These are phyloP conservation scores for Limnephilus rhombicus DNA, from an alignment of 2,888 invertebrate species.

Conservation along the genomic window DNA sequence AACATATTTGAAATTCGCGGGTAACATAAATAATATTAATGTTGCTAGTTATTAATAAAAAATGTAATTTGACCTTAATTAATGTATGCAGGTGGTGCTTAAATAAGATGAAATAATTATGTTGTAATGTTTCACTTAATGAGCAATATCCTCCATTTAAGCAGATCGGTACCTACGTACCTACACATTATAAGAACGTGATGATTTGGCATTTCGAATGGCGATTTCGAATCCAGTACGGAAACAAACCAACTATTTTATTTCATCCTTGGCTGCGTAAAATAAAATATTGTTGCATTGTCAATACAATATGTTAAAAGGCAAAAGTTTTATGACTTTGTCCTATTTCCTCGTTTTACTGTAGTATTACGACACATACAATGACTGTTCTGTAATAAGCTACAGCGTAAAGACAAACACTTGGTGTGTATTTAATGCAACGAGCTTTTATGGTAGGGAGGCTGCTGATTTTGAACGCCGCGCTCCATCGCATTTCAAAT, in stretches of 20 bases:
- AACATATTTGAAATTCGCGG: too few species aligned
- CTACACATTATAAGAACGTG: not conserved
- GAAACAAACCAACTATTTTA: not conserved
- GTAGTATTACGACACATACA: not conserved
- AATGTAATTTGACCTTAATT: too few species aligned
- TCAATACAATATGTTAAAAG: not conserved
- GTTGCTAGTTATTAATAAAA: too few species aligned
- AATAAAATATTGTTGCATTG: not conserved
- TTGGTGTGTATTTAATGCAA: not conserved
- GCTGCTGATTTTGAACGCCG: not conserved
- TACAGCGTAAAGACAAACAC: not conserved
- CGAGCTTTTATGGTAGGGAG: not conserved
- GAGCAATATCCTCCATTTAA: not conserved
- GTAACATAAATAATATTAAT: too few species aligned
- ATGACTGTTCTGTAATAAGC: not conserved
- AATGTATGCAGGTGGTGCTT: too few species aligned
- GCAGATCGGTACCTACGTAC: not conserved
- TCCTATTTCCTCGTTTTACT: not conserved
- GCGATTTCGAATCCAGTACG: not conserved
- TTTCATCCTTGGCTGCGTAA: not conserved
- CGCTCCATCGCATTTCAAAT: not conserved
- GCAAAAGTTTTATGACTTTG: not conserved
- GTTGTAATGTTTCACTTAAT: too few species aligned
- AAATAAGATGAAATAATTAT: too few species aligned
- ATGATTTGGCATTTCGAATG: too few species aligned